Evolutionary conservation across 2,113 vertebrate genomes (phyloP).

Genomic region (Oceanites oceanicus): DNA sequence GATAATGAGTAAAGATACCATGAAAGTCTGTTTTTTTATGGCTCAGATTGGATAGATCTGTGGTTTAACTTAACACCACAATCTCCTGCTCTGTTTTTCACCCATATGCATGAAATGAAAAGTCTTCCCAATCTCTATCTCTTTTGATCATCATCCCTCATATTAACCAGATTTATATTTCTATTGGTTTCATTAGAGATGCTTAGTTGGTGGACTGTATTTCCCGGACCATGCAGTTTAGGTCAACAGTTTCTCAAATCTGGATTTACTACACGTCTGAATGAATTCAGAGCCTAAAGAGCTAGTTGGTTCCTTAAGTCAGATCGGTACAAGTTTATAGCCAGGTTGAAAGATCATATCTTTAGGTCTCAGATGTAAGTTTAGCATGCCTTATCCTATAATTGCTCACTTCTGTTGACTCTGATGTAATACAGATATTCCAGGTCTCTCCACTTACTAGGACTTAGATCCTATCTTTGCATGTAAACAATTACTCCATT

Average conservation of each 20-base stretch:
- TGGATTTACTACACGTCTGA: background rate
- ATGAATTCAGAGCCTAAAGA: background rate
- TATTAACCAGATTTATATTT: background rate
- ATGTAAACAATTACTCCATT: background rate
- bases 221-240: background rate
- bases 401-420: background rate
- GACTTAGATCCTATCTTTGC: background rate
- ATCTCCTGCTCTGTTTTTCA: background rate
- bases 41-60: background rate
- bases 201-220: background rate
- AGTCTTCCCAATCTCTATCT: background rate
- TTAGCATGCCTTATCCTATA: background rate
- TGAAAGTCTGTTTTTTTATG: fast-evolving
- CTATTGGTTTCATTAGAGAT: background rate
- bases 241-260: background rate
- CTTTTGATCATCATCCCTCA: background rate
- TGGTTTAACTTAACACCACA: background rate
- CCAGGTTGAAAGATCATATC: background rate
- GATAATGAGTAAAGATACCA: background rate
- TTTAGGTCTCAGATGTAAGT: background rate
- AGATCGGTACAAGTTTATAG: background rate
- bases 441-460: background rate
- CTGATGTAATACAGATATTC: background rate
- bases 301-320: background rate
- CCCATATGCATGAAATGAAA: background rate